phyloP scores from a whole-genome alignment of 2,888 invertebrate genomes.

The Tryphoninae sp. region DNA sequence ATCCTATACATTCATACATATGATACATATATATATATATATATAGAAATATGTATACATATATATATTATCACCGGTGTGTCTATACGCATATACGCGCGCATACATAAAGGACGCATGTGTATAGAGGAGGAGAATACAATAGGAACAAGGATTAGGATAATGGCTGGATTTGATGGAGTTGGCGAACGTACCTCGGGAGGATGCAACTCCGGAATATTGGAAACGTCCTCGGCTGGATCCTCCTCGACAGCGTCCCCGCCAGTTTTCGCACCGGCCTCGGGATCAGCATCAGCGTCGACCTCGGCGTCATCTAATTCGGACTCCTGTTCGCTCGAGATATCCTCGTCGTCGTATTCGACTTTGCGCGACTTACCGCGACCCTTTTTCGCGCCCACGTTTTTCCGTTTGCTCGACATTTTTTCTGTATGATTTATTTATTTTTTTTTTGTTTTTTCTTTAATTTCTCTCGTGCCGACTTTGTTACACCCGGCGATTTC shows the following conservation, averaged over 20 bases:
- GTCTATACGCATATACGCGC: not conserved
- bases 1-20: not conserved
- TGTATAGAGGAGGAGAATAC: slow-evolving; percentile 4
- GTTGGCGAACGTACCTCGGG: slow-evolving; percentile 74
- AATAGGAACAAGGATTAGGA: slow-evolving; percentile 11
- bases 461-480: not conserved
- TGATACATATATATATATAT: too few relatives aligned
- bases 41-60: too few relatives aligned
- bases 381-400: slow-evolving; percentile 72
- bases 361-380: slow-evolving; percentile 77
- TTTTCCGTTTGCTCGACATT: slow-evolving; percentile 78
- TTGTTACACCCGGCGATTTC: slow-evolving; percentile 10
- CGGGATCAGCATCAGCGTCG: slow-evolving; percentile 67
- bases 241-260: slow-evolving; percentile 78
- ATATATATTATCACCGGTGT: not conserved
- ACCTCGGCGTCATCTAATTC: slow-evolving; percentile 76
- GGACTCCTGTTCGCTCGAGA: slow-evolving; percentile 79
- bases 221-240: slow-evolving; percentile 73
- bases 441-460: slow-evolving; percentile 9
- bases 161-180: not conserved
- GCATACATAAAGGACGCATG: not conserved
- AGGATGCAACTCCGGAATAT: slow-evolving; percentile 78
- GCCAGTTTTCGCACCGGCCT: slow-evolving; percentile 72
- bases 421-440: slow-evolving; percentile 50
- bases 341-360: slow-evolving; percentile 80